Evolutionary conservation across 2,113 vertebrate genomes (phyloP).

Genomic region (Pycnonotus jocosus): DNA sequence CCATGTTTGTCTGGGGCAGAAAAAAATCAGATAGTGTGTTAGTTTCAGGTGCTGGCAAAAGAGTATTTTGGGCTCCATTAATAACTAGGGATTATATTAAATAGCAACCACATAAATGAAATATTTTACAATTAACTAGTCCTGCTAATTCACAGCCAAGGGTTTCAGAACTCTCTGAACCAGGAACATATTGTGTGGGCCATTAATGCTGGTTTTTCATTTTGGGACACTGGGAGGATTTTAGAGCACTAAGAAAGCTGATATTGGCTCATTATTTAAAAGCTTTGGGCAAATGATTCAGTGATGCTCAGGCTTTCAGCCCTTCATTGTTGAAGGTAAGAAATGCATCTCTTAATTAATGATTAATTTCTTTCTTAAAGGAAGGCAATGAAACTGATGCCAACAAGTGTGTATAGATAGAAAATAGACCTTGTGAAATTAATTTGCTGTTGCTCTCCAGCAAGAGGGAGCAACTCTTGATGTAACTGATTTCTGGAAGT

Average conservation of each 20-base stretch:
- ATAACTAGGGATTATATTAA: background rate
- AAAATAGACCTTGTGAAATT: background rate
- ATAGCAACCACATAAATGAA: background rate
- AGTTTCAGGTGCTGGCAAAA: background rate
- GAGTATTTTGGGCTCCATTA: background rate
- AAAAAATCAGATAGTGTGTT: background rate
- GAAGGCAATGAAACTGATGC: background rate
- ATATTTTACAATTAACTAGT: background rate
- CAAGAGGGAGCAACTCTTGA: background rate
- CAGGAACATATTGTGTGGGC: rapidly evolving
- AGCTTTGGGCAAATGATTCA: background rate
- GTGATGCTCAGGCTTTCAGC: background rate
- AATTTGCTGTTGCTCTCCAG: background rate
- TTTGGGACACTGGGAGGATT: background rate
- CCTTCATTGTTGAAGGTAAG: background rate
- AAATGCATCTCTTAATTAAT: background rate
- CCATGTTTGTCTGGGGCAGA: background rate
- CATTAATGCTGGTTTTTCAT: background rate
- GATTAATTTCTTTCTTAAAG: background rate
- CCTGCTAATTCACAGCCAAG: background rate
- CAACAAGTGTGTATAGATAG: background rate
- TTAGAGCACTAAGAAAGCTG: background rate
- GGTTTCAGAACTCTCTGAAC: background rate
- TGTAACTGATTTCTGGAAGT: background rate
- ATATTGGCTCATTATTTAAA: background rate